Conservation (phyloP, 2,113 vertebrate genomes). For the Forbesichthys agassizii region DNA sequence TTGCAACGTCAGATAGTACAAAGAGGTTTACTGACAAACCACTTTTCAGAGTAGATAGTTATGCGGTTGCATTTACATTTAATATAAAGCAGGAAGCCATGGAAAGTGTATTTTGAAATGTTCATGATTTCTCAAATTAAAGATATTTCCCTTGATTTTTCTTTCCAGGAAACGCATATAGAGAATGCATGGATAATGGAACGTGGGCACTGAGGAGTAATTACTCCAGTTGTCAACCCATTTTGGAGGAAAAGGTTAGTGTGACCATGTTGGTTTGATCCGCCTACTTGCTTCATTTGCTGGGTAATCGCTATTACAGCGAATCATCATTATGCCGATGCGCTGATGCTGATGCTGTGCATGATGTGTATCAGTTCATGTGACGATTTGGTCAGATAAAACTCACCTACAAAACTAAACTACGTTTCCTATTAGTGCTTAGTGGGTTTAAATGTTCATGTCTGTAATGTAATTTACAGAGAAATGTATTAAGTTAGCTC, state of each 20-base stretch:
- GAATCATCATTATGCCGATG: not conserved
- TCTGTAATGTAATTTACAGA: not conserved
- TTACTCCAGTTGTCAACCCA: constrained; percentile 95
- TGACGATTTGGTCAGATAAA: not conserved
- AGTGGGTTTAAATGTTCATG: not conserved
- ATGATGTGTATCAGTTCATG: not conserved
- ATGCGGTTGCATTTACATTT: no score
- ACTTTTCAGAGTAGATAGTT: no score
- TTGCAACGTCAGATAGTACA: no score
- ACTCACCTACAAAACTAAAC: not conserved
- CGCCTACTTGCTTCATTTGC: not conserved
- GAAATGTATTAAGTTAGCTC: no score
- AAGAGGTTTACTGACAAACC: no score
- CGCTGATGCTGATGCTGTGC: not conserved
- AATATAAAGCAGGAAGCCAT: no score
- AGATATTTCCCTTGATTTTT: constrained; percentile 13
- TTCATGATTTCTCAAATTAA: not conserved
- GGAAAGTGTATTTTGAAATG: not conserved
- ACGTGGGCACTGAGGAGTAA: constrained; percentile 94
- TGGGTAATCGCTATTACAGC: not conserved
- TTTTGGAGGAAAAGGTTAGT: constrained; percentile 92
- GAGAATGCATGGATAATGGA: constrained; percentile 94
- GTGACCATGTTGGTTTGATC: not conserved
- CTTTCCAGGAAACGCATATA: constrained; percentile 87
- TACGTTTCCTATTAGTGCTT: not conserved